Percentiles rank a stretch among this genome's conserved stretches.
These are phyloP conservation scores for Philopedon plagiatum DNA, from an alignment of 2,888 invertebrate species.

Conservation along the genomic window DNA sequence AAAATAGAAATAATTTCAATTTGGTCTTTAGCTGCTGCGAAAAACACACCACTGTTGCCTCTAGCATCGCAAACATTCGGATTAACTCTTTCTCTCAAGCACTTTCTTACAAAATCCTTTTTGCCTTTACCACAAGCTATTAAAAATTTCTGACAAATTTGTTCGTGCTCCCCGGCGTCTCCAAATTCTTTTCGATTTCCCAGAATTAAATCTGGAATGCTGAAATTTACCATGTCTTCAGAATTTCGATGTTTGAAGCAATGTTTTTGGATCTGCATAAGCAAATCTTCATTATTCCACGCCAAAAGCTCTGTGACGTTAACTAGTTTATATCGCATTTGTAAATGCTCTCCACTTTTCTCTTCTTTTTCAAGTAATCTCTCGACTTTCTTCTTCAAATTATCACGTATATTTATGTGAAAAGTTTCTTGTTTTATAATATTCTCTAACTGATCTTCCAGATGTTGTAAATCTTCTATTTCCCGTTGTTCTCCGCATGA, in stretches of 20 bases:
- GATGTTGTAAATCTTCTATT: conserved; percentile 40
- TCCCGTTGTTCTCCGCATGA: conserved; percentile 51
- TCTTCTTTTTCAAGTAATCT: conserved; percentile 24
- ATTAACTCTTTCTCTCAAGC: conserved; percentile 67
- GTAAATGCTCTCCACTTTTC: conserved; percentile 15
- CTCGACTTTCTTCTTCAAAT: conserved; percentile 50
- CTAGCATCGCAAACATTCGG: conserved; percentile 71
- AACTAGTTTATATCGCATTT: conserved; percentile 46
- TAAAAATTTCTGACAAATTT: conserved; percentile 61
- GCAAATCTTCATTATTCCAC: conserved; percentile 72
- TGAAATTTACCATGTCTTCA: conserved; percentile 62
- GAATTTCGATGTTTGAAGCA: conserved; percentile 68
- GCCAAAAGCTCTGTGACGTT: conserved; percentile 62
- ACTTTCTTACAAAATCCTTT: conserved; percentile 61
- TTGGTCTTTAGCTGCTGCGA: conserved; percentile 70
- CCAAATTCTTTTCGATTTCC: conserved; percentile 60
- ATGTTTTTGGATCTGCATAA: conserved; percentile 71
- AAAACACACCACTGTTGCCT: conserved; percentile 73
- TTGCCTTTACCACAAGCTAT: conserved; percentile 59
- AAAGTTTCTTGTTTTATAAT: conserved; percentile 51
- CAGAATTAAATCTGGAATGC: conserved; percentile 56
- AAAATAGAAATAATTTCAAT: conserved; percentile 67
- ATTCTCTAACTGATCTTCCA: conserved; percentile 49
- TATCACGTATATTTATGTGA: conserved; percentile 48
- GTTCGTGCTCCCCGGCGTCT: conserved; percentile 61